Conservation (phyloP, 2,888 invertebrate genomes). For the Leptodirus hochenwartii region DNA sequence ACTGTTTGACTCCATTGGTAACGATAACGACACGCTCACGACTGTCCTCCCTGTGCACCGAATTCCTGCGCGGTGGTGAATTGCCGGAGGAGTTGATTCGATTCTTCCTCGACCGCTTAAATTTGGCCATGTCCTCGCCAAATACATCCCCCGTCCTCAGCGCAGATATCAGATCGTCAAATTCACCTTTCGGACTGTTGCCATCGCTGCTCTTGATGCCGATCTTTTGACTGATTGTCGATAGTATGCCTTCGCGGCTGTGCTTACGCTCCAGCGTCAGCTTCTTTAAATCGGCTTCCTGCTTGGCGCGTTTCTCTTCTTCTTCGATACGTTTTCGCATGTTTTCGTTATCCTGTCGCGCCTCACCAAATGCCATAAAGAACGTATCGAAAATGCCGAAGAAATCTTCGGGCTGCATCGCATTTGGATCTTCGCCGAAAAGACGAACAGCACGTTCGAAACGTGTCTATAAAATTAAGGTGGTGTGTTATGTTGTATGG, state of each 20-base stretch:
- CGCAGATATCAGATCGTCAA: constrained; percentile 91
- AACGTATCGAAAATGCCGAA: constrained; percentile 87
- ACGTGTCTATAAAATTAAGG: constrained; percentile 28
- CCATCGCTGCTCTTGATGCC: constrained; percentile 35
- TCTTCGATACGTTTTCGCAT: constrained; percentile 68
- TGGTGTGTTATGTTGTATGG: too few species aligned
- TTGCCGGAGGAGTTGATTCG: constrained; percentile 37
- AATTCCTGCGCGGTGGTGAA: constrained; percentile 42
- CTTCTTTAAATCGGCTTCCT: constrained; percentile 79
- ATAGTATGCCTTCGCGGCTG: constrained; percentile 55
- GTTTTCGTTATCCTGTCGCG: constrained; percentile 75
- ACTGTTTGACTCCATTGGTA: too few species aligned
- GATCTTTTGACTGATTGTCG: constrained; percentile 50
- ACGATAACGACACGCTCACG: constrained; percentile 37
- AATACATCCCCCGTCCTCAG: constrained; percentile 88
- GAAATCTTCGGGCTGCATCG: constrained; percentile 80
- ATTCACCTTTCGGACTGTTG: constrained; percentile 60
- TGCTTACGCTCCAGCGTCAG: constrained; percentile 76
- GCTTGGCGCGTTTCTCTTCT: constrained; percentile 71
- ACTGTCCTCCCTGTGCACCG: constrained; percentile 46
- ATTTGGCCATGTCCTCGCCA: constrained; percentile 89
- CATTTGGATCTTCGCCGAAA: constrained; percentile 77
- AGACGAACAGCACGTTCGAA: constrained; percentile 75
- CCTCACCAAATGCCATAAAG: constrained; percentile 64
- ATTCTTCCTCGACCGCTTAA: constrained; percentile 59